Percentiles rank a stretch among this genome's conserved stretches.
Evolutionary conservation across 2,797 vertebrate genomes (phyloP).

Genomic region (Acropternis orthonyx): DNA sequence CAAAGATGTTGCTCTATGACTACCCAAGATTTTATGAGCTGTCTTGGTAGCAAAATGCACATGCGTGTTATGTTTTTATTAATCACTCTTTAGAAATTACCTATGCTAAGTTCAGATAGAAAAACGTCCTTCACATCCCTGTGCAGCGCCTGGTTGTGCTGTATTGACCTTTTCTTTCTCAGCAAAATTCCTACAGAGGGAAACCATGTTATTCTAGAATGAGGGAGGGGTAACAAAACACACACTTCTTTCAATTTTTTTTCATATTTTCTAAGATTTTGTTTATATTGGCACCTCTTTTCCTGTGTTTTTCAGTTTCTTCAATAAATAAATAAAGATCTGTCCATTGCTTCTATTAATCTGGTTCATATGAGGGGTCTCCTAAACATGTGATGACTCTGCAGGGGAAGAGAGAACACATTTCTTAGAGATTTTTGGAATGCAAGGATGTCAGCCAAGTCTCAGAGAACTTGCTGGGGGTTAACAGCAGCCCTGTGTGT

Average conservation of each 20-base stretch:
- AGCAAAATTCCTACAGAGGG: neutral
- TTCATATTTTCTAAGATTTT: neutral
- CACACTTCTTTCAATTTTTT: neutral
- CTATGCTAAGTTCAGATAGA: neutral
- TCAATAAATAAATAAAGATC: neutral
- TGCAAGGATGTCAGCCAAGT: neutral
- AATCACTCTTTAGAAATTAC: neutral
- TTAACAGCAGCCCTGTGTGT: neutral
- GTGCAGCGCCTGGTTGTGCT: neutral
- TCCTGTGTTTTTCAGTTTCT: neutral
- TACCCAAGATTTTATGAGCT: neutral
- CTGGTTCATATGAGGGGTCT: neutral
- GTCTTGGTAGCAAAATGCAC: neutral
- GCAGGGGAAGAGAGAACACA: constrained; percentile 1
- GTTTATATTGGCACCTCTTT: neutral
- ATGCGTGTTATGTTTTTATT: fast-evolving
- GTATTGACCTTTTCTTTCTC: neutral
- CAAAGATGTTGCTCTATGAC: neutral
- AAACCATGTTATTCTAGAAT: neutral
- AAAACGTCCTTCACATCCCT: neutral
- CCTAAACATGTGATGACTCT: neutral
- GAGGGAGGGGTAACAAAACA: neutral
- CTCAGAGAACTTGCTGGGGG: neutral
- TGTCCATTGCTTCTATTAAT: neutral
- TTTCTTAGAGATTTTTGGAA: constrained; percentile 16